A percentile compares a stretch with the other conserved stretches of the same genome.
These are phyloP conservation scores for Solenopsis fugax DNA, from an alignment of 1,140 invertebrate genomes.

Conservation along the genomic window DNA sequence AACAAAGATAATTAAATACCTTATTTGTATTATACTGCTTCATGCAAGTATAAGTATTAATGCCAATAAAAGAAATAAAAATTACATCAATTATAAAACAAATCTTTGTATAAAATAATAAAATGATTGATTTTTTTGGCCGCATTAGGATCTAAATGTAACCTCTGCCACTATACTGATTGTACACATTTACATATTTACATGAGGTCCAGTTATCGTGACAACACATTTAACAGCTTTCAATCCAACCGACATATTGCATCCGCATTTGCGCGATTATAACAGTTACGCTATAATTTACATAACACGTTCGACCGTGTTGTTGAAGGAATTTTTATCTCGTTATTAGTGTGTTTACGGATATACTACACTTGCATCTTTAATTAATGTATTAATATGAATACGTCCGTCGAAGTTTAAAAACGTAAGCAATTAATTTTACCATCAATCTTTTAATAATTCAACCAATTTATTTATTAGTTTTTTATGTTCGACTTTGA, in stretches of 20 bases:
- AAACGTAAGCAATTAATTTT: slow-evolving; percentile 11
- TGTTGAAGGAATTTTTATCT: slow-evolving; percentile 8
- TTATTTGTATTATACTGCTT: not conserved
- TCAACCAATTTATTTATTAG: not conserved
- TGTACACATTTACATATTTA: slow-evolving; percentile 36
- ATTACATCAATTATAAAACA: not conserved
- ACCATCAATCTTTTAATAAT: not conserved
- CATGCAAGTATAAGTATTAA: not conserved
- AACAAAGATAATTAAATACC: not conserved
- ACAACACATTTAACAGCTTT: slow-evolving; percentile 29
- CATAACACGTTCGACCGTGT: not conserved
- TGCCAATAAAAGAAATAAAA: not conserved
- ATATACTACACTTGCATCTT: not conserved
- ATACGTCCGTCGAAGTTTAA: not conserved
- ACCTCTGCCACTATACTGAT: slow-evolving; percentile 12
- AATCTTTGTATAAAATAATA: not conserved
- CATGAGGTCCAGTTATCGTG: not conserved
- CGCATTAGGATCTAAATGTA: not conserved
- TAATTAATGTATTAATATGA: not conserved
- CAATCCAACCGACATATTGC: not conserved
- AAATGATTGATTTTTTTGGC: slow-evolving; percentile 17
- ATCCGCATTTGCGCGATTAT: slow-evolving; percentile 40
- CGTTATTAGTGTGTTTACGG: not conserved
- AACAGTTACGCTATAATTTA: slow-evolving; percentile 23
- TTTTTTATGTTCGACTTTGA: not conserved